Conservation (phyloP, 2,797 vertebrate species). For the Enteromius viviparus region DNA sequence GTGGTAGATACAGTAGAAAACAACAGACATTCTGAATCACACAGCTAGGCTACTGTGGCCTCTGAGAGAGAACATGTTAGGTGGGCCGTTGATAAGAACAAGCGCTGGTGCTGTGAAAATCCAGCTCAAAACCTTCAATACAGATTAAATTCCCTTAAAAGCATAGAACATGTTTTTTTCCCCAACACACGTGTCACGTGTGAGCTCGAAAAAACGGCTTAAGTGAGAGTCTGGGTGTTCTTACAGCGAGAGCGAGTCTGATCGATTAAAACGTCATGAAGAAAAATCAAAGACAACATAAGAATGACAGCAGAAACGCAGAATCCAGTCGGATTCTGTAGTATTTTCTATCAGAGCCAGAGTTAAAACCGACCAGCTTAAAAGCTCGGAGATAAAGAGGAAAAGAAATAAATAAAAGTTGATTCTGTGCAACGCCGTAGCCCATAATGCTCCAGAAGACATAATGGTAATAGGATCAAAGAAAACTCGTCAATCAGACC, state of each 20-base stretch:
- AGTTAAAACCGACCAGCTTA: slow-evolving; percentile 43
- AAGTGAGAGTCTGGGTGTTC: slow-evolving; percentile 19
- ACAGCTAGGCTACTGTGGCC: not conserved
- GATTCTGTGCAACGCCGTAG: not conserved
- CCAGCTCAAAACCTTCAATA: slow-evolving; percentile 19
- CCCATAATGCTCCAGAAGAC: slow-evolving; percentile 24
- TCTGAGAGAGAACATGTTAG: slow-evolving; percentile 18
- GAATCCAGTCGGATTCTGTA: slow-evolving; percentile 27
- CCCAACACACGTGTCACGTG: not conserved
- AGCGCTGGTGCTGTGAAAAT: slow-evolving; percentile 1
- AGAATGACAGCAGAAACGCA: slow-evolving; percentile 14
- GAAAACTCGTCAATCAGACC: not conserved
- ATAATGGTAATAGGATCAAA: slow-evolving; percentile 42
- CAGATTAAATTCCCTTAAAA: slow-evolving; percentile 11
- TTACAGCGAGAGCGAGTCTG: not conserved
- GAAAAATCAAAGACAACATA: slow-evolving; percentile 42
- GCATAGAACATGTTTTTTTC: not conserved
- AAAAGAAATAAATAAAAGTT: not conserved
- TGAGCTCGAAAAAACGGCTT: not conserved
- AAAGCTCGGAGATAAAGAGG: slow-evolving; percentile 28
- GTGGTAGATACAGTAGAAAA: not conserved
- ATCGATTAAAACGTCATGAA: slow-evolving; percentile 37
- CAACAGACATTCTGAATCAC: not conserved
- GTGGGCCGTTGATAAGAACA: not conserved
- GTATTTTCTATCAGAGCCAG: slow-evolving; percentile 39